Percentiles rank a stretch among this genome's conserved stretches.
These are phyloP conservation scores for Ceryle rudis DNA, from an alignment of 2,797 vertebrate species.

Conservation along the genomic window DNA sequence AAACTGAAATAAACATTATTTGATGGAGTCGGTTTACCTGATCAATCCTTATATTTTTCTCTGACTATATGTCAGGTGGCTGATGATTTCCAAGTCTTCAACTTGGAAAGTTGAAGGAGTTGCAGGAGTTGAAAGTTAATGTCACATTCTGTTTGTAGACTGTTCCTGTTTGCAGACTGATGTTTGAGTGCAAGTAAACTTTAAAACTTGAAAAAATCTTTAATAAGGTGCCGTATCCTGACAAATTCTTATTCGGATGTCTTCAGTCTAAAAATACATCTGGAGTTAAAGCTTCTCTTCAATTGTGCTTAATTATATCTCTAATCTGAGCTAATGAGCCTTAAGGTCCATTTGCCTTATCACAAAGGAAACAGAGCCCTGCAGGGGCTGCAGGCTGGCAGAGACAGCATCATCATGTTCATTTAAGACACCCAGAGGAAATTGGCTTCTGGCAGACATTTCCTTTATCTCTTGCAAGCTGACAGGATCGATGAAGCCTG, in stretches of 20 bases:
- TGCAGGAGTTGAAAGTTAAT: not conserved
- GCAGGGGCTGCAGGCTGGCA: not conserved
- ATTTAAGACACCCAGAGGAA: not conserved
- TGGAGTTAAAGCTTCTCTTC: not conserved
- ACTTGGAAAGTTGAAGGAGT: no score
- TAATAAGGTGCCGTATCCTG: not conserved
- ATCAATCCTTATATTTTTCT: not conserved
- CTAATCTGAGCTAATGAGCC: not conserved
- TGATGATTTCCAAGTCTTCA: not conserved
- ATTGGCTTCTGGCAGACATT: not conserved
- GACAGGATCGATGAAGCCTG: not conserved
- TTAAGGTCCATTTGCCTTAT: not conserved
- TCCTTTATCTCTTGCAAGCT: conserved; percentile 1
- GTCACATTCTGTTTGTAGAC: not conserved
- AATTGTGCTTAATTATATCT: not conserved
- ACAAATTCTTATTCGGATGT: not conserved
- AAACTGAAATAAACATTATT: conserved; percentile 41
- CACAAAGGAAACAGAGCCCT: not conserved
- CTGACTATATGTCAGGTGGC: not conserved
- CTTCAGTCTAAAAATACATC: not conserved
- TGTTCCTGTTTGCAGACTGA: not conserved
- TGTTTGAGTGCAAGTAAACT: not conserved
- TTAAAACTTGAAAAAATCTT: not conserved
- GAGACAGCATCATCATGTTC: no score
- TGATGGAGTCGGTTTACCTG: not conserved